These are phyloP conservation scores for Oceanites oceanicus DNA, from an alignment of 2,113 vertebrate genomes.

Conservation along the genomic window DNA sequence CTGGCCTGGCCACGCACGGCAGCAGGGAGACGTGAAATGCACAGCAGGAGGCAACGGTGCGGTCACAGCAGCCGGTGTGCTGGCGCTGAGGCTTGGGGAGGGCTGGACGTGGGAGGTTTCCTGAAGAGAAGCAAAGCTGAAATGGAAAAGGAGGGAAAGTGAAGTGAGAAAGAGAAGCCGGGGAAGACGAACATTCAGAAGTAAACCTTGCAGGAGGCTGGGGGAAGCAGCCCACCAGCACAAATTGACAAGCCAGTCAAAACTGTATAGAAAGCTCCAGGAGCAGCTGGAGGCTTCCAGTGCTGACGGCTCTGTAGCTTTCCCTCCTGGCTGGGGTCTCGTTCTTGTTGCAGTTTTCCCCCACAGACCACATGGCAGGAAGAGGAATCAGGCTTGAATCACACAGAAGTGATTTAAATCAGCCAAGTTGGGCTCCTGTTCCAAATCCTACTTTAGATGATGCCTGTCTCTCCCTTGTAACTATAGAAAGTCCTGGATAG, in stretches of 20 bases:
- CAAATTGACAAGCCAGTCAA: background rate
- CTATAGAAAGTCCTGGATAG: background rate
- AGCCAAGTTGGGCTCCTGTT: background rate
- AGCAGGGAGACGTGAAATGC: background rate
- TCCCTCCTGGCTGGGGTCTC: background rate
- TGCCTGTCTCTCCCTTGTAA: background rate
- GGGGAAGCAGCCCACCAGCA: background rate
- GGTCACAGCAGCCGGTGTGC: accelerated
- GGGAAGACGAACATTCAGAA: background rate
- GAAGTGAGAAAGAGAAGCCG: background rate
- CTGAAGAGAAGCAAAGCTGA: background rate
- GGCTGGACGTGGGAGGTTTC: background rate
- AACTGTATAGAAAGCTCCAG: slow-evolving; percentile 3
- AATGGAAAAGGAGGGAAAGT: background rate
- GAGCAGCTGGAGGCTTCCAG: slow-evolving; percentile 1
- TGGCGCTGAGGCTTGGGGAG: background rate
- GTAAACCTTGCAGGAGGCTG: background rate
- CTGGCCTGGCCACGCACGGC: accelerated
- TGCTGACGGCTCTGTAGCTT: background rate
- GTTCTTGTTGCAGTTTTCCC: background rate
- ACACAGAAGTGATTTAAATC: background rate
- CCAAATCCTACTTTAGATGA: background rate
- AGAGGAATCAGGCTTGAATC: background rate
- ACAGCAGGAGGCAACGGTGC: accelerated
- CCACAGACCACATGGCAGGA: background rate